A percentile compares a stretch with the other conserved stretches of the same genome.
These are phyloP conservation scores for Brachionus calyciflorus DNA, from an alignment of 1,140 invertebrate species.

Conservation along the genomic window DNA sequence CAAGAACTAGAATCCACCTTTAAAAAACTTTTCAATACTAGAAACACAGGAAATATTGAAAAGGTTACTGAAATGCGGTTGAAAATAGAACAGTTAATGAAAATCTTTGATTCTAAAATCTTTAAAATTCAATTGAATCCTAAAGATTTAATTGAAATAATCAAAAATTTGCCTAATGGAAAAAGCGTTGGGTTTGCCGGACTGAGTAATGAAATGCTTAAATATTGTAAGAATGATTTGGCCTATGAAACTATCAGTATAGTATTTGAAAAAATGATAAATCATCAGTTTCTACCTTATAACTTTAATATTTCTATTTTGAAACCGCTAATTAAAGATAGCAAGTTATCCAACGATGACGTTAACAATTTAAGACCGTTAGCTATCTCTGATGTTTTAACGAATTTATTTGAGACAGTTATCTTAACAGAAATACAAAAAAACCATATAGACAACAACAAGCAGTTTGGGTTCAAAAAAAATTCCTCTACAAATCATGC, in stretches of 20 bases:
- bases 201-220: not conserved
- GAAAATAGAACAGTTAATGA: not conserved
- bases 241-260: not conserved
- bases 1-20: not conserved
- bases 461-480: too few relatives aligned
- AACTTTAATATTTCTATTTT: not conserved
- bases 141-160: too few relatives aligned
- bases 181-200: not conserved
- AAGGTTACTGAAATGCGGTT: not conserved
- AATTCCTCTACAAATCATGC: too few relatives aligned
- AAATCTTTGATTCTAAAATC: too few relatives aligned
- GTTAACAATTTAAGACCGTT: not conserved
- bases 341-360: not conserved
- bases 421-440: not conserved
- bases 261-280: constrained; percentile 10
- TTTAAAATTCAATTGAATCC: too few relatives aligned
- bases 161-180: not conserved
- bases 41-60: too few relatives aligned
- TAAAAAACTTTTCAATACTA: not conserved
- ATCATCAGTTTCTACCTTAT: not conserved
- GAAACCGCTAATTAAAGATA: constrained; percentile 10
- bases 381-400: too few relatives aligned
- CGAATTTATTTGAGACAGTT: too few relatives aligned
- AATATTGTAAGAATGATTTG: too few relatives aligned
- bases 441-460: too few relatives aligned